Percentiles rank a stretch among this genome's conserved stretches.
phyloP scores from a whole-genome alignment of 2,113 vertebrate species.

The Camelus bactrianus region DNA sequence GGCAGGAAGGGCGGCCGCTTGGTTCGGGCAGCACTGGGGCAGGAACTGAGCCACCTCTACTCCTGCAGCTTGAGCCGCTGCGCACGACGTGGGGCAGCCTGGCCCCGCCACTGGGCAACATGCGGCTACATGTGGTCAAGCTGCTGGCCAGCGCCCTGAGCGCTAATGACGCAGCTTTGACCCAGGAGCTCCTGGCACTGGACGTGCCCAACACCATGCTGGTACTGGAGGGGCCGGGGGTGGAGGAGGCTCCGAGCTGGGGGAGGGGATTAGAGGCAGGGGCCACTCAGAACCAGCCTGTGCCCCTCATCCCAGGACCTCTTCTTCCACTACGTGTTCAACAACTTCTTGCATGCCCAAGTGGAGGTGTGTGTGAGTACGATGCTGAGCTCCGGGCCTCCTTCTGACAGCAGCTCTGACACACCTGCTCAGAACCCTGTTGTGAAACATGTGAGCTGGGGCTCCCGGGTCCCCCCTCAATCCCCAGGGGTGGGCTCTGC shows the following conservation, averaged over 20 bases:
- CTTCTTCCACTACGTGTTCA: constrained; percentile 87
- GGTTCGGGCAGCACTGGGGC: rapidly evolving
- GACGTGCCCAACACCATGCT: constrained; percentile 85
- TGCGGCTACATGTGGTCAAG: constrained; percentile 85
- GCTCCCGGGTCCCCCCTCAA: too few species aligned
- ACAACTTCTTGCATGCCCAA: constrained; percentile 87
- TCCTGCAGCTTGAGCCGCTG: constrained; percentile 79
- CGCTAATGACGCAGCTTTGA: constrained; percentile 78
- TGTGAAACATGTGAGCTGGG: constrained; percentile 83
- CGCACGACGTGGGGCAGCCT: constrained; percentile 84
- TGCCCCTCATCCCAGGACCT: constrained; percentile 79
- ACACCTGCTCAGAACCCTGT: constrained; percentile 54
- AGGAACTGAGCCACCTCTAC: background rate
- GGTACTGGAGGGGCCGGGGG: constrained; percentile 53
- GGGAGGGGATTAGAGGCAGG: background rate
- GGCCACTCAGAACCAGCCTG: background rate
- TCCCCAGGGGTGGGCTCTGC: background rate
- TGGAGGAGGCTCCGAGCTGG: rapidly evolving
- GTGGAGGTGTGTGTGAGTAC: constrained; percentile 84
- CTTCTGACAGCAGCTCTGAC: constrained; percentile 37
- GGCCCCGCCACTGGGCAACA: constrained; percentile 85
- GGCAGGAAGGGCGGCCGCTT: background rate
- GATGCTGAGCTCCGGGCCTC: constrained; percentile 73
- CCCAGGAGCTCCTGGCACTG: constrained; percentile 83
- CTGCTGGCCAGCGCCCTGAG: constrained; percentile 84